Evolutionary conservation across 1,140 invertebrate genomes (phyloP).

Genomic region (Thereuonema tuberculata): DNA sequence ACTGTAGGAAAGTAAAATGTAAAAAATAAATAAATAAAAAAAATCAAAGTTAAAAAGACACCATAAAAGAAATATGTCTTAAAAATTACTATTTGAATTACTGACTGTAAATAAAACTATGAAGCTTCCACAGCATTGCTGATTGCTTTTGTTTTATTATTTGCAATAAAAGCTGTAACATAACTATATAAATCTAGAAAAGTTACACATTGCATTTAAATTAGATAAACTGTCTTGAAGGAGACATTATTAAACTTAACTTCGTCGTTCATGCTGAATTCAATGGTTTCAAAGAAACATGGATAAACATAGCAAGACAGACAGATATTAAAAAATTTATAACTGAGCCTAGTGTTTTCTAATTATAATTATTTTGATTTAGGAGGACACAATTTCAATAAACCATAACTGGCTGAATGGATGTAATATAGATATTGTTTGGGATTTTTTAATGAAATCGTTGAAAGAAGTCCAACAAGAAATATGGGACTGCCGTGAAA

Average conservation of each 20-base stretch:
- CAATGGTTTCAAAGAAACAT: no score
- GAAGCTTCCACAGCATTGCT: no score
- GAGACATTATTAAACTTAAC: not conserved
- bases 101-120: no score
- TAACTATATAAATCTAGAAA: not conserved
- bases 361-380: constrained; percentile 18
- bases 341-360: not conserved
- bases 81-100: no score
- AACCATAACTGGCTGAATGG: constrained; percentile 97
- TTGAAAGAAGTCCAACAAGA: constrained; percentile 42
- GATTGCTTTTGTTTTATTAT: no score
- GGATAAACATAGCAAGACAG: no score
- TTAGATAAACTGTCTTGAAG: not conserved
- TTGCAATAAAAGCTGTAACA: no score
- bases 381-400: constrained; percentile 86
- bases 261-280: not conserved
- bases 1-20: no score
- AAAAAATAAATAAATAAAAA: no score
- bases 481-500: constrained; percentile 3
- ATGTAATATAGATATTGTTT: constrained; percentile 64
- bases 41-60: no score
- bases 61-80: no score
- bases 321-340: not conserved
- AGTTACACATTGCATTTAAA: not conserved
- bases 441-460: constrained; percentile 48